A percentile compares a stretch with the other conserved stretches of the same genome.
Evolutionary conservation across 2,888 invertebrate species (phyloP).

Genomic region (Drosophila ochracea): DNA sequence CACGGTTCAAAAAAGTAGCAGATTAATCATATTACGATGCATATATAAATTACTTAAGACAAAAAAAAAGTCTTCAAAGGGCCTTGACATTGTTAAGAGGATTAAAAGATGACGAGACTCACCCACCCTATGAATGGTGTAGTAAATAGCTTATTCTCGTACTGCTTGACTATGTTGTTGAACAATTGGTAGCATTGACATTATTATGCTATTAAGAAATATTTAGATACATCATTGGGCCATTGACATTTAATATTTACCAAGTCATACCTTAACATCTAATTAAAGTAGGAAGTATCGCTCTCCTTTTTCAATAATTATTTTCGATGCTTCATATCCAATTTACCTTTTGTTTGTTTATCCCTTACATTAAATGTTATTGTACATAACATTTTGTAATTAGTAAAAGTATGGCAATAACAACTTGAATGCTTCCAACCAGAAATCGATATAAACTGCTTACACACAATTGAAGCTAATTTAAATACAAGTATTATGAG

Average conservation of each 20-base stretch:
- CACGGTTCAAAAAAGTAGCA: not conserved
- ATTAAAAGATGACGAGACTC: not conserved
- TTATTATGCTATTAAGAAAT: not conserved
- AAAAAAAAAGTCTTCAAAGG: not conserved
- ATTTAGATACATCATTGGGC: not conserved
- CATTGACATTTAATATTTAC: not conserved
- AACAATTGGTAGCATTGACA: not conserved
- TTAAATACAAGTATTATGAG: not conserved
- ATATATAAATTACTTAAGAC: conserved; percentile 2
- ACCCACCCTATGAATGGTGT: not conserved
- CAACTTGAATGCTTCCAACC: not conserved
- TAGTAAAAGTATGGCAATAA: not conserved
- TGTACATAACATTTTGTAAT: not conserved
- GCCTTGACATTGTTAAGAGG: conserved; percentile 4
- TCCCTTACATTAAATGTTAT: not conserved
- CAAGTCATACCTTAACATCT: not conserved
- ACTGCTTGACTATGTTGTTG: not conserved
- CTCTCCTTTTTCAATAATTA: not conserved
- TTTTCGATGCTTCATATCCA: not conserved
- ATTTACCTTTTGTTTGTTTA: not conserved
- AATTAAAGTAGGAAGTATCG: not conserved
- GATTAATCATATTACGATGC: conserved; percentile 27
- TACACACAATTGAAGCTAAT: not conserved
- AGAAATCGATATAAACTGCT: conserved; percentile 5
- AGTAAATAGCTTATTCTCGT: not conserved